Conservation (phyloP, 2,888 invertebrate species). For the Andrena haemorrhoa region DNA sequence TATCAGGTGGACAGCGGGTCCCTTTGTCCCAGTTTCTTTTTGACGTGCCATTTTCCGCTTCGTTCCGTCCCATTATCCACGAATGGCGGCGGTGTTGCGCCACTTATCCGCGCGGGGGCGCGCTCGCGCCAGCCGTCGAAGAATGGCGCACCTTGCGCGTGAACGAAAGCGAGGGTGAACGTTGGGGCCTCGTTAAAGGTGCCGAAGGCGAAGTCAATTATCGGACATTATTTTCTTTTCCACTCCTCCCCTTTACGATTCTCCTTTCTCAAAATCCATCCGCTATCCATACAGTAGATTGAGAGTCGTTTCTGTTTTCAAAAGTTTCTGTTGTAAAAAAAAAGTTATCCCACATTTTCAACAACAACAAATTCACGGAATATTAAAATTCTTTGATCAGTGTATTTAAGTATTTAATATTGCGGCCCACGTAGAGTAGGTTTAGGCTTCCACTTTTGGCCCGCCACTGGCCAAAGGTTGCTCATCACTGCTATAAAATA, state of each 20-base stretch:
- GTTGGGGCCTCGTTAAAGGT: constrained; percentile 71
- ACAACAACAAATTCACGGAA: no score
- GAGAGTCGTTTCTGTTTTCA: not conserved
- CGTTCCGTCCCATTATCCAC: constrained; percentile 73
- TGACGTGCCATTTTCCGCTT: constrained; percentile 69
- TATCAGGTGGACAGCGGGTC: constrained; percentile 68
- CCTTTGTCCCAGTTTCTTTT: constrained; percentile 71
- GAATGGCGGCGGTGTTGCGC: constrained; percentile 61
- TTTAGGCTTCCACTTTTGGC: no score
- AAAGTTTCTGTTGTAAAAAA: not conserved
- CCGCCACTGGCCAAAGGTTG: no score
- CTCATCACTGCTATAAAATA: no score
- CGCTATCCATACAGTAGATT: not conserved
- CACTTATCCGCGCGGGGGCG: constrained; percentile 49
- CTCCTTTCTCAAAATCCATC: constrained; percentile 4
- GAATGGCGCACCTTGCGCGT: not conserved
- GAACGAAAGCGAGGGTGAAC: constrained; percentile 38
- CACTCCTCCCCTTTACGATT: constrained; percentile 47
- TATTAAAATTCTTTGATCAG: no score
- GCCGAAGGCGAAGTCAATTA: constrained; percentile 70
- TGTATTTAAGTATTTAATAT: no score
- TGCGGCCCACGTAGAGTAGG: no score
- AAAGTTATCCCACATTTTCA: no score
- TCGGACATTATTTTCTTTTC: constrained; percentile 35
- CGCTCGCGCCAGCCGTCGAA: constrained; percentile 13